Conservation (phyloP, 2,113 vertebrate genomes). For the Pituophis catenifer region DNA sequence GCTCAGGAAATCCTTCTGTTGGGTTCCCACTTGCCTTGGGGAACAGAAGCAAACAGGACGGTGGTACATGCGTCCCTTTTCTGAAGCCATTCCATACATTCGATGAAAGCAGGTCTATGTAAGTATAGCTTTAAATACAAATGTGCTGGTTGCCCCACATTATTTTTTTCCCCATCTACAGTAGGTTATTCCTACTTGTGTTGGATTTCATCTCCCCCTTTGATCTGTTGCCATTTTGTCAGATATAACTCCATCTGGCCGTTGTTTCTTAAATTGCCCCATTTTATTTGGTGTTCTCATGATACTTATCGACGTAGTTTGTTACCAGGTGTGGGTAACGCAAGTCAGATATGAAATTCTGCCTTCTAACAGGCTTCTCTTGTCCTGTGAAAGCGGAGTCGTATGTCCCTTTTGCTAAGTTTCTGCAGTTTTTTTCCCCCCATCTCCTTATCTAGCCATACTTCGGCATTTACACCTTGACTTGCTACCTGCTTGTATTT, state of each 20-base stretch:
- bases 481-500: neutral
- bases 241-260: conserved; percentile 3
- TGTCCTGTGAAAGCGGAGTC: conserved; percentile 5
- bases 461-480: neutral
- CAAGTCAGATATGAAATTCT: conserved; percentile 13
- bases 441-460: neutral
- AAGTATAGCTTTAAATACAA: neutral
- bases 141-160: neutral
- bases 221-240: conserved; percentile 14
- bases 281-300: conserved; percentile 29
- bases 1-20: neutral
- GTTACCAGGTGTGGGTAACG: conserved; percentile 20
- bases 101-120: conserved; percentile 1
- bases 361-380: conserved; percentile 4
- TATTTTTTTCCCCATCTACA: neutral
- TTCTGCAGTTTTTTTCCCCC: neutral
- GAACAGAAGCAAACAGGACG: neutral
- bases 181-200: neutral
- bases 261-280: conserved; percentile 17
- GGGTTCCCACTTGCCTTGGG: neutral
- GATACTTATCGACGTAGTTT: conserved; percentile 22
- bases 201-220: conserved; percentile 10
- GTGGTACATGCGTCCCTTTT: neutral
- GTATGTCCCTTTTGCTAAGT: neutral
- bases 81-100: neutral